phyloP scores from a whole-genome alignment of 2,113 vertebrate species.

The Ceratotherium simum region DNA sequence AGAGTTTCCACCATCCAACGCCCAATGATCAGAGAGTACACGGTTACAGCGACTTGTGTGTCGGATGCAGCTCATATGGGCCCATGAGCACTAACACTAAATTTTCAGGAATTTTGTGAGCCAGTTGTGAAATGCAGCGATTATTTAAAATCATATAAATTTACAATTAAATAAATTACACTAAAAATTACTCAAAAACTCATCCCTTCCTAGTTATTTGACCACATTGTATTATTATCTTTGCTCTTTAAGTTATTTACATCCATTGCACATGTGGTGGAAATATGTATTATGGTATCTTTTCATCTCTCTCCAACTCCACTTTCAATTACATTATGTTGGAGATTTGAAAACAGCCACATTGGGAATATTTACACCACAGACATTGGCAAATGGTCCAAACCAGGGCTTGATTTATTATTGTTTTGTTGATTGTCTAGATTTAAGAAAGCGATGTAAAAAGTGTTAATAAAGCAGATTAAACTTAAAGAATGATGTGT shows the following conservation, averaged over 20 bases:
- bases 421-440: not conserved
- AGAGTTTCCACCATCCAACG: not conserved
- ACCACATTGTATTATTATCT: not conserved
- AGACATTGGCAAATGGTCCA: not conserved
- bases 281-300: not conserved
- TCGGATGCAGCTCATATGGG: not conserved
- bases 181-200: not conserved
- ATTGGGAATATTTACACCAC: not conserved
- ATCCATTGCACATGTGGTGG: fast-evolving
- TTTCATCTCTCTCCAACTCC: not conserved
- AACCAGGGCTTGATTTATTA: not conserved
- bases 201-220: not conserved
- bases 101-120: not conserved
- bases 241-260: not conserved
- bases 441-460: not conserved
- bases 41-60: fast-evolving
- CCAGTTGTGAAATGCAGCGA: not conserved
- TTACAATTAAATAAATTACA: not conserved
- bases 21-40: not conserved
- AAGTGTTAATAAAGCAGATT: not conserved
- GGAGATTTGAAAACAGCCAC: not conserved
- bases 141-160: not conserved
- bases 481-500: not conserved
- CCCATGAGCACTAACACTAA: not conserved
- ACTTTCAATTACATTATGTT: not conserved